These are phyloP conservation scores for Tupiocoris notatus DNA, from an alignment of 2,888 invertebrate species.

Conservation along the genomic window DNA sequence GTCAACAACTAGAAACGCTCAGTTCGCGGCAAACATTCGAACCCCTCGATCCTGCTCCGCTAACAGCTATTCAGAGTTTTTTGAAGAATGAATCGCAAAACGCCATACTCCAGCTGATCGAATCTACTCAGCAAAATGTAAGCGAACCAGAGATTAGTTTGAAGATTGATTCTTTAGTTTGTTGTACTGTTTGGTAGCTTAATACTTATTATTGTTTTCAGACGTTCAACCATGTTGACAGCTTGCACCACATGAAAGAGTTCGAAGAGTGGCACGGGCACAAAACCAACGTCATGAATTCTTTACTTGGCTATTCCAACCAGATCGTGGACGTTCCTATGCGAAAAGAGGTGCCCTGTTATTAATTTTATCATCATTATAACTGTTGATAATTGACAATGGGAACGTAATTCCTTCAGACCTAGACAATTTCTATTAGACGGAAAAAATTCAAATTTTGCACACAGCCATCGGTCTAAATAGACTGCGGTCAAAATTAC, in stretches of 20 bases:
- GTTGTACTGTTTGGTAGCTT: not conserved
- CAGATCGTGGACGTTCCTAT: slow-evolving; percentile 74
- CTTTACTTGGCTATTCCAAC: slow-evolving; percentile 82
- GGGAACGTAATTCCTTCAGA: not conserved
- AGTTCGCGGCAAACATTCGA: slow-evolving; percentile 84
- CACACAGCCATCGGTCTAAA: too few relatives aligned
- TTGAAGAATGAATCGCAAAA: slow-evolving; percentile 91
- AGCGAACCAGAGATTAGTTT: slow-evolving; percentile 52
- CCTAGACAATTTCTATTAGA: not conserved
- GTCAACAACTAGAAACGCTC: slow-evolving; percentile 84
- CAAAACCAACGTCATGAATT: slow-evolving; percentile 82
- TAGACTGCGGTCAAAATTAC: too few relatives aligned
- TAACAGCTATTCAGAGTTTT: slow-evolving; percentile 87
- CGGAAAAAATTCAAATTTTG: too few relatives aligned
- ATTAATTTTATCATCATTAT: not conserved
- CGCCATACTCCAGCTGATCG: slow-evolving; percentile 85
- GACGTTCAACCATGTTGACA: slow-evolving; percentile 62
- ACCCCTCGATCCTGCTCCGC: slow-evolving; percentile 84
- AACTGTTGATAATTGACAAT: not conserved
- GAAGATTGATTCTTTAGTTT: not conserved
- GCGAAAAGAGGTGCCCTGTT: slow-evolving; percentile 52
- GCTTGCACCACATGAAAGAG: slow-evolving; percentile 70
- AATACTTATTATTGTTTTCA: slow-evolving; percentile 51
- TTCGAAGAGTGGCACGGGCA: slow-evolving; percentile 89
- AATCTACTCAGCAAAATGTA: slow-evolving; percentile 82